Evolutionary conservation across 2,113 vertebrate species (phyloP).

Genomic region (Scytalopus superciliaris): DNA sequence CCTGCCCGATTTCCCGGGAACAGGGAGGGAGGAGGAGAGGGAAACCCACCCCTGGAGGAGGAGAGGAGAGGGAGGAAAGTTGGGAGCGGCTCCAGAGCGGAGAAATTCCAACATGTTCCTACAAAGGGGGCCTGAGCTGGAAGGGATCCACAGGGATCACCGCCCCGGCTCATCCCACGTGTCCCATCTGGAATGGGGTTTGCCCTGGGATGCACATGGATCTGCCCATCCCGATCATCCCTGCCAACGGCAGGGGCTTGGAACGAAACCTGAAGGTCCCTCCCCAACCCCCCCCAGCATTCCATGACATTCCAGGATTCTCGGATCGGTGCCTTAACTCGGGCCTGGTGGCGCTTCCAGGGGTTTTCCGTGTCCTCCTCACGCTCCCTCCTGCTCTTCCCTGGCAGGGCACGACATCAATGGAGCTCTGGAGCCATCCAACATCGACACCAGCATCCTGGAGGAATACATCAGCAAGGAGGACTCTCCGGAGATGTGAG

Average conservation of each 20-base stretch:
- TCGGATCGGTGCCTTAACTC: background rate
- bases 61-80: background rate
- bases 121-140: no score
- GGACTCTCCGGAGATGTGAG: slow-evolving; percentile 96
- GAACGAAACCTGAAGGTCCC: background rate
- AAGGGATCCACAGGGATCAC: background rate
- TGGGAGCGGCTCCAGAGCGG: background rate
- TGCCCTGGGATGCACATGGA: background rate
- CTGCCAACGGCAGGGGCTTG: background rate
- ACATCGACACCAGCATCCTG: slow-evolving; percentile 99
- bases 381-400: background rate
- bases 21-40: slow-evolving; percentile 8
- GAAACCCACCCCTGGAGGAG: accelerated
- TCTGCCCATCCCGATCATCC: background rate
- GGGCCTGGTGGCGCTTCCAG: background rate
- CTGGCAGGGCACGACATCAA: slow-evolving; percentile 95
- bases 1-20: slow-evolving; percentile 4
- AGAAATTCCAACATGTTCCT: background rate
- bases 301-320: background rate
- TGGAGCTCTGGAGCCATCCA: slow-evolving; percentile 93
- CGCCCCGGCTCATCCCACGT: accelerated
- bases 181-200: background rate
- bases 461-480: slow-evolving; percentile 99
- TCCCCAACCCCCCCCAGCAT: background rate
- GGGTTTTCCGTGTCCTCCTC: background rate